Base-by-base conservation (phyloP, 2,888 invertebrate species). In the Drosophila colorata region DNA sequence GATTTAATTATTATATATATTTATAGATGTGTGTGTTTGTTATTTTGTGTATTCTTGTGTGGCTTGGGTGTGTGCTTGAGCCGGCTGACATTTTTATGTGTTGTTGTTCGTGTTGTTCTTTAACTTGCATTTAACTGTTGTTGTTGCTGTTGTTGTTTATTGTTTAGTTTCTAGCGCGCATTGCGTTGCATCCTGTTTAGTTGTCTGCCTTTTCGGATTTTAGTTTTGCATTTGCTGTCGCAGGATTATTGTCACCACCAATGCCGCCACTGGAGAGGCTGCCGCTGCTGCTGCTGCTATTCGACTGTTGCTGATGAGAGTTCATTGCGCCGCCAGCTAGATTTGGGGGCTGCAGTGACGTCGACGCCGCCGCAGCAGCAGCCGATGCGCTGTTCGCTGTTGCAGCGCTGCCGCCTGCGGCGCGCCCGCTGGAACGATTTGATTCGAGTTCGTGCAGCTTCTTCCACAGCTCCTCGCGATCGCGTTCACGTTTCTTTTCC, bases 381-480 rank as follows among this genome's bases (percentile, higher is more conserved):
- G 69, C 63, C 25, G 78, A 49, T 58, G 74, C 68, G 47, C 74
- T 78, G 69, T 66, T 77, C 65, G 84, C 74, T 71, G 90, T 78
- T 74, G 87, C 83, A 70, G 77, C 83, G 83, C 85, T 88, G 65
- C 88, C 90, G 78, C 86, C 90, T 71, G 88, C 80, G 80, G 91
- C 73, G 67, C 87, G 88, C 85, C 90, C 89, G 83, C 88, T 91
- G 78, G 91, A 89, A 88, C 92, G 91, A 93, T 93, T 94, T 92
- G 97, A 94, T 94, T 98, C 97, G 93, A 98, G 94, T 94, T 98
- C 97, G 91, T 96, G 96, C 93, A 98, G 94, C 93, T 95, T 96
- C 94, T 97, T 97, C 99, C 99, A 99, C 93, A 99, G 94, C 93
- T 99, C 99, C 93, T 98, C 98, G 94, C 94, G 99, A 97, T 94